A percentile compares a stretch with the other conserved stretches of the same genome.
Evolutionary conservation across 2,797 vertebrate genomes (phyloP).

Genomic region (Babyrousa celebensis): DNA sequence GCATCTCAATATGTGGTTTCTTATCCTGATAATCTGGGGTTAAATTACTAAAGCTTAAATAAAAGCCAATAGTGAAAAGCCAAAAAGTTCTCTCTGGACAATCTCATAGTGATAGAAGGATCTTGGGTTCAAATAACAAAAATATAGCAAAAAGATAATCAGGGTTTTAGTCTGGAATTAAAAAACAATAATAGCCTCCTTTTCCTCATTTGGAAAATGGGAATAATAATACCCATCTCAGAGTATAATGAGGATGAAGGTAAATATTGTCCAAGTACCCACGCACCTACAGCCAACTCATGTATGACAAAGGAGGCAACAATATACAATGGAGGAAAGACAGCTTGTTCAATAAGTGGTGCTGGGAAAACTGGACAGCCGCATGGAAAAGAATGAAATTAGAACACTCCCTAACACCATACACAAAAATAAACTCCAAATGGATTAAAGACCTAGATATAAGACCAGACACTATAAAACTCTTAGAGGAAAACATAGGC

Average conservation of each 20-base stretch:
- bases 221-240: not conserved
- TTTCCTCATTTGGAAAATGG: not conserved
- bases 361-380: no score
- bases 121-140: conserved; percentile 31
- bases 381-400: no score
- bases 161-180: not conserved
- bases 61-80: conserved; percentile 29
- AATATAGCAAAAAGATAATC: not conserved
- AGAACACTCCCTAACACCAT: no score
- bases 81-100: not conserved
- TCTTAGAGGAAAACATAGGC: no score
- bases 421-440: no score
- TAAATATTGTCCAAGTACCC: not conserved
- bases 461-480: no score
- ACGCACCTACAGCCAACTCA: no score
- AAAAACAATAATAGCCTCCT: not conserved
- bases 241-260: not conserved
- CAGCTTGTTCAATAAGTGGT: no score
- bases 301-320: no score
- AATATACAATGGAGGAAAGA: no score
- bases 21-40: not conserved
- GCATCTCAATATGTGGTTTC: not conserved
- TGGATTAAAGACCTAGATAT: no score
- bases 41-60: conserved; percentile 4
- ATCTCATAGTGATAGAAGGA: conserved; percentile 7